phyloP scores from a whole-genome alignment of 1,140 invertebrate species.

The Heliconius nattereri region DNA sequence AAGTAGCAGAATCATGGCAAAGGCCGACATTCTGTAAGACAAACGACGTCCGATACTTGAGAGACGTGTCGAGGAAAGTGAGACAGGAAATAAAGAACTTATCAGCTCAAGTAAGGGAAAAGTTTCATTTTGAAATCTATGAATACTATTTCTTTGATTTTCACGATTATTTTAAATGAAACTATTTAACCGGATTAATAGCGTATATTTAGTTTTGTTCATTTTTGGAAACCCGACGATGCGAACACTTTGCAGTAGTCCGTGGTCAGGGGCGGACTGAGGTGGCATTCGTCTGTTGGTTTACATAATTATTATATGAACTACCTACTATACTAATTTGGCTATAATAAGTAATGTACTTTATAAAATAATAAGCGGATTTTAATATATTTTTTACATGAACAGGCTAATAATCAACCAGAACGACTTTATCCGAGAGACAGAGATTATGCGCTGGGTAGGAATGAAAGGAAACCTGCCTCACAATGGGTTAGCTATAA shows the following conservation, averaged over 20 bases:
- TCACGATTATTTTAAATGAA: no score
- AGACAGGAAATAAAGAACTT: constrained; percentile 37
- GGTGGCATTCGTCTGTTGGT: no score
- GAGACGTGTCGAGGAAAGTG: constrained; percentile 40
- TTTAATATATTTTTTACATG: background rate
- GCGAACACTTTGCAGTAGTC: no score
- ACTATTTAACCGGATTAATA: no score
- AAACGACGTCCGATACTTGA: constrained; percentile 47
- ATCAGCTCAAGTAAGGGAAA: constrained; percentile 35
- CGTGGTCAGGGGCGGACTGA: no score
- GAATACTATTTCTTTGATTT: background rate
- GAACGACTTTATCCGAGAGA: constrained; percentile 35
- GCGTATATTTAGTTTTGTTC: no score
- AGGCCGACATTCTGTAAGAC: constrained; percentile 33
- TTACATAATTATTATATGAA: no score
- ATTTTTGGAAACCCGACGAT: no score
- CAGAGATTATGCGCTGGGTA: background rate
- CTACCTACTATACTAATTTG: no score
- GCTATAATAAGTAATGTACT: no score
- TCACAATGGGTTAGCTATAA: constrained; percentile 26
- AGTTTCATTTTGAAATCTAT: background rate
- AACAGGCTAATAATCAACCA: constrained; percentile 38
- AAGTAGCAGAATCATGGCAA: constrained; percentile 30
- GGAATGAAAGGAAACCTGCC: background rate
- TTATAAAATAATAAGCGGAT: no score